Evolutionary conservation across 2,113 vertebrate species (phyloP).

Genomic region (Ictalurus furcatus): DNA sequence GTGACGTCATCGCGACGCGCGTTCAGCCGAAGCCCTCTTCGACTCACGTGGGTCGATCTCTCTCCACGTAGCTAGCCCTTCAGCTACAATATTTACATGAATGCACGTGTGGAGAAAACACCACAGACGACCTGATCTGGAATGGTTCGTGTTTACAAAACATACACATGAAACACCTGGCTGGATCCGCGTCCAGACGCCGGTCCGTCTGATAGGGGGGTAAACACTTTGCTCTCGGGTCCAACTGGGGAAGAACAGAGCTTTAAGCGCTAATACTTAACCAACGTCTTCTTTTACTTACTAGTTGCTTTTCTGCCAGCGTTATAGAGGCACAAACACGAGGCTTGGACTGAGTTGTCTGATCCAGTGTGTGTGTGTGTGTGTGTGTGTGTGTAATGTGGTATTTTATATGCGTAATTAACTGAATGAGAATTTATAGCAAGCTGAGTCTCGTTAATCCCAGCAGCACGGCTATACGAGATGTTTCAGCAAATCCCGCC

Average conservation of each 20-base stretch:
- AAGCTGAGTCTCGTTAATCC: neutral
- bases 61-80: neutral
- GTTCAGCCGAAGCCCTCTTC: no score
- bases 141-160: neutral
- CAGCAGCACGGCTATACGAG: neutral
- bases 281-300: neutral
- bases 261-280: neutral
- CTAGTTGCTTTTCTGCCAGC: neutral
- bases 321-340: neutral
- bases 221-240: neutral
- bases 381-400: neutral
- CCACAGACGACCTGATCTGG: neutral
- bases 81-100: neutral
- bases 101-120: neutral
- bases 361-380: neutral
- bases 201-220: neutral
- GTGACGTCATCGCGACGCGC: no score
- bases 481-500: neutral
- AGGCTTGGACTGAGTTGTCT: neutral
- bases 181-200: neutral
- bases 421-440: neutral
- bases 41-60: no score
- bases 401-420: neutral
- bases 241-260: neutral
- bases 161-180: neutral